Base-by-base conservation (phyloP, 92 coral and sea anemone species). In the Micromussa lordhowensis region DNA sequence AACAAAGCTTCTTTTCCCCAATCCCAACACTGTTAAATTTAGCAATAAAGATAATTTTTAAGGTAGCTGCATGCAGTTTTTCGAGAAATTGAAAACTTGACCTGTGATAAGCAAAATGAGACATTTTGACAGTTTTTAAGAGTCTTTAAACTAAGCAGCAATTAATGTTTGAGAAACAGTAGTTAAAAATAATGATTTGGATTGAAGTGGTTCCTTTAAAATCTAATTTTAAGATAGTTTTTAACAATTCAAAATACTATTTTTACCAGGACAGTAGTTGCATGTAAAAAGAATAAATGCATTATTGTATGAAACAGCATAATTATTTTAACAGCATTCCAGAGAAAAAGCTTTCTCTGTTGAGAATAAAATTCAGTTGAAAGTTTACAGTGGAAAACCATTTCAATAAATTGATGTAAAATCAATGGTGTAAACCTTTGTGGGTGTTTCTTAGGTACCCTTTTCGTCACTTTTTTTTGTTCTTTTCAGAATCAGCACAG, bases 221-320 rank as follows among this genome's bases (percentile, higher is more conserved):
- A 57, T 28, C 53, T 29, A 48, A 16, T 24, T 36, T 59, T 3
- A 28, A 63, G 13, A 58, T 4, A 36, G 74, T 81, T 81, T 18
- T 14, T 79, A 63, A 81, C 57, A 36, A 81, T 35, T 64, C 38
- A 34, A 44, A 81, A 81, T 35, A 15, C 85, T 81, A 81, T 81
- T 81, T 81, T 81, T 81, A 40, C 75, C 59, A 64, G 30, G 26
- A 64, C 35, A n/a, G 75, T 30, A 80, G 73, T 19, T 80, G 54
- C 51, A 58, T 31, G 19, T 77, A 32, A n/a, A 16, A 13, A 2
- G 16, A 34, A 34, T 64, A 63, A n/a, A 32, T 32, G 72, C 34
- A 21, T 15, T 17, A 14, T 80, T 61, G 40, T 71, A 34, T 49
- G 18, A 36, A 30, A 24, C 72, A 26, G 29, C 84, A 63, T 64